Conservation (phyloP, 2,797 vertebrate genomes). For the Pipistrellus nathusii region DNA sequence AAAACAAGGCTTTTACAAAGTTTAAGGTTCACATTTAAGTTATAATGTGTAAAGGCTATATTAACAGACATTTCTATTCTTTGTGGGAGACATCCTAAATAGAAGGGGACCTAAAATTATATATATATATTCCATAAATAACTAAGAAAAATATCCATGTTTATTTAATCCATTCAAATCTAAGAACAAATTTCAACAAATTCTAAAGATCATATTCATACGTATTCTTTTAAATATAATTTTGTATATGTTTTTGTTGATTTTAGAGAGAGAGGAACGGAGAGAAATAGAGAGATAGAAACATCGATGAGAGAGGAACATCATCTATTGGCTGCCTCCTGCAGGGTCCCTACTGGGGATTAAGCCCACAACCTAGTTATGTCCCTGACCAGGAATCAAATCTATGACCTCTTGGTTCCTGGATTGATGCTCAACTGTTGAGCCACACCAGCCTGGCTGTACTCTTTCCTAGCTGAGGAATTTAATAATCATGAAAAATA, state of each 20-base stretch:
- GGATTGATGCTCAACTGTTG: no score
- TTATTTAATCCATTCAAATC: neutral
- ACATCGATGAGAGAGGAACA: no score
- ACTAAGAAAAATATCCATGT: neutral
- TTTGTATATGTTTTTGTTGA: no score
- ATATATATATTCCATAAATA: neutral
- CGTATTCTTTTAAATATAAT: neutral
- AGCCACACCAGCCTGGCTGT: no score
- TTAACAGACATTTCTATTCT: neutral
- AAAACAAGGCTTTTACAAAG: neutral
- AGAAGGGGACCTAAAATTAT: neutral
- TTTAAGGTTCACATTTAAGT: neutral
- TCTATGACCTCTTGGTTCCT: no score
- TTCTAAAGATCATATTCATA: neutral
- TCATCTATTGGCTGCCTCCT: no score
- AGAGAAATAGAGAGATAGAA: no score
- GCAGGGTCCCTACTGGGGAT: no score
- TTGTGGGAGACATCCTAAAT: neutral
- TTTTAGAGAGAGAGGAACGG: no score
- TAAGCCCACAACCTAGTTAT: no score
- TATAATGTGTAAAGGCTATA: neutral
- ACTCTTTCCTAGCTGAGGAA: neutral
- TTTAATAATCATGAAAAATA: neutral
- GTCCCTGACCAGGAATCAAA: no score
- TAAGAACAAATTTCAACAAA: constrained; percentile 12